phyloP scores from a whole-genome alignment of 2,113 vertebrate genomes.

The Regulus satrapa region DNA sequence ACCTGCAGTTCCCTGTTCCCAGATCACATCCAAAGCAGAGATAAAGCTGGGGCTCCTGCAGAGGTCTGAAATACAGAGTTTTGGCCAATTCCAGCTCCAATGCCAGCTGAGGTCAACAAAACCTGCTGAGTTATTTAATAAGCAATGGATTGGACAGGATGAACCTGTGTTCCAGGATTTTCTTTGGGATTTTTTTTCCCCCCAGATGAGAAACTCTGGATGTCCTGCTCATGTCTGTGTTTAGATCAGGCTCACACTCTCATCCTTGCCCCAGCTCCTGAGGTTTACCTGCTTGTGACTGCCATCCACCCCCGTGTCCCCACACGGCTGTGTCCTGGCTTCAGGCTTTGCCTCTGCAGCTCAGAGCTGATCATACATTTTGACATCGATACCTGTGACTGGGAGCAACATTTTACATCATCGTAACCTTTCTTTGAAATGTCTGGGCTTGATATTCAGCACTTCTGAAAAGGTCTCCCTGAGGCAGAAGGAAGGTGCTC shows the following conservation, averaged over 20 bases:
- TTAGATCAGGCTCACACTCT: neutral
- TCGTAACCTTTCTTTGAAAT: neutral
- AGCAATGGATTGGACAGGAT: neutral
- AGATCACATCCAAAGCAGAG: neutral
- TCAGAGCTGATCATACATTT: neutral
- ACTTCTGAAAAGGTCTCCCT: neutral
- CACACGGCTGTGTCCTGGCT: neutral
- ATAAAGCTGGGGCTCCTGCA: neutral
- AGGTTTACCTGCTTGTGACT: neutral
- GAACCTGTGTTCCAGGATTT: neutral
- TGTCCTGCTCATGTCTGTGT: rapidly evolving
- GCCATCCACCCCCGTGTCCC: neutral
- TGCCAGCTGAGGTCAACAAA: neutral
- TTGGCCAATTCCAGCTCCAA: neutral
- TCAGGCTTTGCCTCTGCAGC: neutral
- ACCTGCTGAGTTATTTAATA: neutral
- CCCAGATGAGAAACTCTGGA: neutral
- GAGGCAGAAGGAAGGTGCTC: neutral
- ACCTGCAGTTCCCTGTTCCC: neutral
- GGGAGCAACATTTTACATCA: neutral
- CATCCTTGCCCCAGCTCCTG: neutral
- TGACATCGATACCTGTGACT: neutral
- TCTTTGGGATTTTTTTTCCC: neutral
- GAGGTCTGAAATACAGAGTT: neutral
- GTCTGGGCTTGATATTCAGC: neutral